Percentiles rank a stretch among this genome's conserved stretches.
These are phyloP conservation scores for Xenopus tropicalis DNA, from an alignment of 2,113 vertebrate genomes.

Conservation along the genomic window DNA sequence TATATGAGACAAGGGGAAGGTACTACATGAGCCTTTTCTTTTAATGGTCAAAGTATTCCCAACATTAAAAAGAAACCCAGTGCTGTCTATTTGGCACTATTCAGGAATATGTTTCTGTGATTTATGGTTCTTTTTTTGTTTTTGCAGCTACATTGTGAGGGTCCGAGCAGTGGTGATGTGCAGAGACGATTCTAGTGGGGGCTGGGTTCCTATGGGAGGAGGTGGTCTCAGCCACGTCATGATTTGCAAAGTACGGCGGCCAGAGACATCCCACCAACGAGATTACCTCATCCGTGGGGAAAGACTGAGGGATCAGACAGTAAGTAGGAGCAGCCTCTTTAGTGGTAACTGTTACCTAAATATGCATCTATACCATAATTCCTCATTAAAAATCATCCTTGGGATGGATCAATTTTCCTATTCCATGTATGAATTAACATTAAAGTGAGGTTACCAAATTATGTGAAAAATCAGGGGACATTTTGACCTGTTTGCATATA, in stretches of 20 bases:
- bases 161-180: constrained; percentile 93
- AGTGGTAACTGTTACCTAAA: too few relatives aligned
- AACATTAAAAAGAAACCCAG: background rate
- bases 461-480: too few relatives aligned
- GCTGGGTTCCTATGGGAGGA: constrained; percentile 88
- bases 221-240: constrained; percentile 87
- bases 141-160: constrained; percentile 72
- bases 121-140: background rate
- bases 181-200: constrained; percentile 91
- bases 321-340: constrained; percentile 61
- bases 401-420: too few relatives aligned
- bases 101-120: background rate
- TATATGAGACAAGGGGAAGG: background rate
- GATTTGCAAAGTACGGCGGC: constrained; percentile 78
- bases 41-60: background rate
- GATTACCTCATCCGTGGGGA: constrained; percentile 86
- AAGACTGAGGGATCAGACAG: constrained; percentile 85
- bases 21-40: background rate
- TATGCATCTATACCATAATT: background rate
- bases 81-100: background rate
- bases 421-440: too few relatives aligned
- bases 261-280: constrained; percentile 68
- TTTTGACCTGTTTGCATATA: too few relatives aligned
- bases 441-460: too few relatives aligned
- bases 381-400: too few relatives aligned